Percentiles rank a stretch among this genome's conserved stretches.
phyloP scores from a whole-genome alignment of 2,888 invertebrate genomes.

The Microctonus hyperodae region DNA sequence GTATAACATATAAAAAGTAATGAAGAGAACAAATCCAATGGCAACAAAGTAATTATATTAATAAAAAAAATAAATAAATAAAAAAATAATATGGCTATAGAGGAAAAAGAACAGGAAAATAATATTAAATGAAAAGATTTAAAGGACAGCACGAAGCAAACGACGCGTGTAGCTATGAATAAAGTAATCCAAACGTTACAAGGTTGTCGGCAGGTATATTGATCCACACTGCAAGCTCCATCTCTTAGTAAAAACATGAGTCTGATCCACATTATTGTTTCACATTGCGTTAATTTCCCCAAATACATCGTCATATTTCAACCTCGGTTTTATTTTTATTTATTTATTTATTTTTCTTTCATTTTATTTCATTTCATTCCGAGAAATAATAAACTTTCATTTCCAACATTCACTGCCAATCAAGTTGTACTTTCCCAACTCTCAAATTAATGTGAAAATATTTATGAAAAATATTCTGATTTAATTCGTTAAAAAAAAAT shows the following conservation, averaged over 20 bases:
- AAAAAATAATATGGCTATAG: background rate
- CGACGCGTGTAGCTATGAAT: slow-evolving; percentile 47
- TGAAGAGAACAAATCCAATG: too few relatives aligned
- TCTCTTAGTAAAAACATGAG: slow-evolving; percentile 45
- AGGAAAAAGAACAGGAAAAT: background rate
- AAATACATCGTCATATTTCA: too few relatives aligned
- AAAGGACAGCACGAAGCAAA: slow-evolving; percentile 33
- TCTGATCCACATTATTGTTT: slow-evolving; percentile 29
- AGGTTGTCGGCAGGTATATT: slow-evolving; percentile 55
- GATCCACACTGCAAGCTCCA: slow-evolving; percentile 52
- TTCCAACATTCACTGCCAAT: too few relatives aligned
- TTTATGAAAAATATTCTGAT: too few relatives aligned
- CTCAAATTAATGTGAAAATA: too few relatives aligned
- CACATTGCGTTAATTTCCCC: background rate
- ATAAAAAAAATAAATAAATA: too few relatives aligned
- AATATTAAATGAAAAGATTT: slow-evolving; percentile 8
- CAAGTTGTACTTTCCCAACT: too few relatives aligned
- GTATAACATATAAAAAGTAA: too few relatives aligned
- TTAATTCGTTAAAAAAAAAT: background rate
- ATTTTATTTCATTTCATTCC: background rate
- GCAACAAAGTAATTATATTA: too few relatives aligned
- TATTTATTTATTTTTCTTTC: background rate
- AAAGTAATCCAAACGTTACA: slow-evolving; percentile 56
- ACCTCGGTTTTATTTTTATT: slow-evolving; percentile 3
- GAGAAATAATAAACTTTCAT: too few relatives aligned